Evolutionary conservation across 2,797 vertebrate genomes (phyloP).

Genomic region (Galaxias olidus): DNA sequence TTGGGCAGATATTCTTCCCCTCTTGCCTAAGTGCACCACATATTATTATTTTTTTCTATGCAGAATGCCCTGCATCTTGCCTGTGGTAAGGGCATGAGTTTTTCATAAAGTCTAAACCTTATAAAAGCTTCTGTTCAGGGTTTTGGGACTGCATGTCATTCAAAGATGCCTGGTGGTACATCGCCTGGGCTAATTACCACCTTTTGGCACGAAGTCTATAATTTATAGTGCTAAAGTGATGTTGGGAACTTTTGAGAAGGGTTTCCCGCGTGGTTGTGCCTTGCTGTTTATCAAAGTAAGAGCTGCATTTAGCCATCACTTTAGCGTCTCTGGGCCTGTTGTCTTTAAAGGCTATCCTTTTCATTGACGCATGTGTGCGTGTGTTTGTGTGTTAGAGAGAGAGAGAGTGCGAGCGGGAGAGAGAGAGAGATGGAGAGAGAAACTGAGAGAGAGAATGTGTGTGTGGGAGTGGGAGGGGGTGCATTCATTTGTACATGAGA

Average conservation of each 20-base stretch:
- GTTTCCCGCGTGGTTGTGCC: neutral
- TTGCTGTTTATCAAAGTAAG: neutral
- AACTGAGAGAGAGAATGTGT: no score
- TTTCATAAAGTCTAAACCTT: conserved; percentile 30
- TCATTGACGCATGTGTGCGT: neutral
- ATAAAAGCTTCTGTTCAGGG: conserved; percentile 22
- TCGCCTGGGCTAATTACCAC: conserved; percentile 25
- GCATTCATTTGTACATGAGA: no score
- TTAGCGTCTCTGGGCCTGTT: no score
- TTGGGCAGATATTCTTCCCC: no score
- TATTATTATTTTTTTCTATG: no score
- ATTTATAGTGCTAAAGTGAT: conserved; percentile 31
- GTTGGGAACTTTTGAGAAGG: conserved; percentile 18
- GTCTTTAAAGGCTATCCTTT: no score
- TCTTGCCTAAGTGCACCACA: no score
- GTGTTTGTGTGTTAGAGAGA: neutral
- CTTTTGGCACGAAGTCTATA: conserved; percentile 23
- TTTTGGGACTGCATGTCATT: conserved; percentile 16
- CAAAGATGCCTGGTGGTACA: conserved; percentile 15
- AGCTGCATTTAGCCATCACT: neutral
- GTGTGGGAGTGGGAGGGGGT: conserved; percentile 3
- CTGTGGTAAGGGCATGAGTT: conserved; percentile 17
- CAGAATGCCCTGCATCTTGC: conserved; percentile 10
- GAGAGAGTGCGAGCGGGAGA: no score
- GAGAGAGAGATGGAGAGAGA: conserved; percentile 3